Evolutionary conservation across 2,888 invertebrate genomes (phyloP).

Genomic region (Philopedon plagiatum): DNA sequence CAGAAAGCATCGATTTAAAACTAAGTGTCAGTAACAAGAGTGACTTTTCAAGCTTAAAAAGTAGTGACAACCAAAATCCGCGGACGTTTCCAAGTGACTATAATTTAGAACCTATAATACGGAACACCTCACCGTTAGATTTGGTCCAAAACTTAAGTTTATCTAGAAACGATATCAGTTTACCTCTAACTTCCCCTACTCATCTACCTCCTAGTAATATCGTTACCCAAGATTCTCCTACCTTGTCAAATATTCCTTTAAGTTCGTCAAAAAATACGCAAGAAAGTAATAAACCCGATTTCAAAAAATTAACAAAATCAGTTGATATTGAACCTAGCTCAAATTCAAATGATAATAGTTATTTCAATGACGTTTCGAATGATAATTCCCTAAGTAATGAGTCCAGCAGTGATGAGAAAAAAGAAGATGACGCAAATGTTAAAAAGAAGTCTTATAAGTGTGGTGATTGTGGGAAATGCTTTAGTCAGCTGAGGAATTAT

Average conservation of each 20-base stretch:
- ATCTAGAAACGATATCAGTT: background rate
- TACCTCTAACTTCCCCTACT: background rate
- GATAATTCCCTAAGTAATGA: constrained; percentile 35
- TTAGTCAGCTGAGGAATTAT: constrained; percentile 87
- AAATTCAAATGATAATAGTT: constrained; percentile 25
- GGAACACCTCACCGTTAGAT: background rate
- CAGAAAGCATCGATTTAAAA: background rate
- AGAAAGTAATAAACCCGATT: background rate
- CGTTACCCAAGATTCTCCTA: background rate
- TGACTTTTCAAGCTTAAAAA: background rate
- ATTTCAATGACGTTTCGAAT: constrained; percentile 7
- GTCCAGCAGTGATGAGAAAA: constrained; percentile 47
- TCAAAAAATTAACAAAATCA: background rate
- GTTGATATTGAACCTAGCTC: constrained; percentile 7
- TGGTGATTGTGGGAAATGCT: constrained; percentile 83
- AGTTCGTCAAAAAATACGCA: background rate
- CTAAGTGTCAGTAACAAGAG: background rate
- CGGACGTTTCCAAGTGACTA: background rate
- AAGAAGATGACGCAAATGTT: constrained; percentile 31
- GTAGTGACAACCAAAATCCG: background rate
- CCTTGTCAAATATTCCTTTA: background rate
- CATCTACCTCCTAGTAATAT: background rate
- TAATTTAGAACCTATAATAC: background rate
- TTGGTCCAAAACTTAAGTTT: constrained; percentile 2
- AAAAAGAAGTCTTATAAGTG: constrained; percentile 77